Evolutionary conservation across 1,140 invertebrate genomes (phyloP).

Genomic region (Leptestheria dahalacensis): DNA sequence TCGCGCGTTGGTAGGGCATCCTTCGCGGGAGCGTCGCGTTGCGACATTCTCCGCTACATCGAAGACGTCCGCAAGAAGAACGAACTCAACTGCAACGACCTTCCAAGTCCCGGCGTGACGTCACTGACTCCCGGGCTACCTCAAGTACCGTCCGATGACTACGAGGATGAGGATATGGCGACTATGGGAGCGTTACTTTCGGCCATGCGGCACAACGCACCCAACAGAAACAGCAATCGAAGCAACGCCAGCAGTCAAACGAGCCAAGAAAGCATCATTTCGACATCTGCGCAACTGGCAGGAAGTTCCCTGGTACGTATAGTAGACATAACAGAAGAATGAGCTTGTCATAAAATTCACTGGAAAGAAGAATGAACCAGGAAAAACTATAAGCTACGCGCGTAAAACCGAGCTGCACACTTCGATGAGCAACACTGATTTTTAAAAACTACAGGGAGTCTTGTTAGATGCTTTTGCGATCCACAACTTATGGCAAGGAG

Average conservation of each 20-base stretch:
- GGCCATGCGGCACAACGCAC: constrained; percentile 1
- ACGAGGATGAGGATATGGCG: constrained; percentile 7
- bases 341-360: too few relatives aligned
- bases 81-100: not conserved
- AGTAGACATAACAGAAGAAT: too few relatives aligned
- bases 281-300: not conserved
- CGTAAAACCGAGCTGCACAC: too few relatives aligned
- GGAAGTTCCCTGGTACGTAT: not conserved
- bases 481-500: too few relatives aligned
- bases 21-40: not conserved
- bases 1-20: not conserved
- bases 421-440: too few relatives aligned
- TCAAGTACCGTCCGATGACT: not conserved
- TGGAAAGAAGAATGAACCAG: too few relatives aligned
- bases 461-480: too few relatives aligned
- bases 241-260: constrained; percentile 4
- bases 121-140: constrained; percentile 7
- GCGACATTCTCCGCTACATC: constrained; percentile 4
- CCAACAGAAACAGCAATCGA: not conserved
- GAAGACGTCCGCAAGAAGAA: not conserved
- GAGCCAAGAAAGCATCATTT: constrained; percentile 1
- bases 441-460: too few relatives aligned
- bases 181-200: not conserved
- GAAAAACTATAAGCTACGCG: too few relatives aligned
- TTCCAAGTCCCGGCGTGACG: not conserved